Base-by-base conservation (phyloP, 2,797 vertebrate species). In the Gadopsis bispinosus region DNA sequence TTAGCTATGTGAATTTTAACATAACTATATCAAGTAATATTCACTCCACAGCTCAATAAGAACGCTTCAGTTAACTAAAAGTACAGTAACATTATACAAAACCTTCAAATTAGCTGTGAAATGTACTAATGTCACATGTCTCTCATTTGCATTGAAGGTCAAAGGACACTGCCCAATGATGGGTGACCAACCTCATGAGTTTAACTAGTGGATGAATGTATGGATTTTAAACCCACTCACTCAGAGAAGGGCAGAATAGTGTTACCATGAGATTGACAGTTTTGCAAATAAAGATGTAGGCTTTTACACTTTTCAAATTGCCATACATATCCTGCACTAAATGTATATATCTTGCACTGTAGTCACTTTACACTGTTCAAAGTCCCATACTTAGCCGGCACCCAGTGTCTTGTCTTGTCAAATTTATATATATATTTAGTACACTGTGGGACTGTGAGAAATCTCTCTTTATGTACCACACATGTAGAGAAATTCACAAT, bases 111-210 rank as follows among this genome's bases (percentile, higher is more conserved):
- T 7, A 16, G 3, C 33, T 22, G 5, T 17, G 8, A n/a, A 10
- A 4, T 41, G 9, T n/a, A 20, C 19, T 4, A 7, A 7, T 3
- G 1, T 2, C 1, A 31, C 4, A 3, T 20, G 3, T 19, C 19
- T 56, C 29, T 29, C 4, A 4, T 14, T 10, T 9, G 0, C 5
- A 39, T 37, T 8, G 20, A 29, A 53, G 17, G 48, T 43, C 37
- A 54, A 45, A 35, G 39, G 53, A 10, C n/a, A n/a, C 11, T 65
- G 3, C 14, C 26, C 29, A 33, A 1, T n/a, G 22, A 50, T 5
- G 5, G 31, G 33, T n/a, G 3, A 61, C 7, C 1, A 39, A 9
- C 39, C 31, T 64, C 43, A 4, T 58, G 53, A 16, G 7, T 73
- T 53, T 47, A 35, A 64, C 26, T 22, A 11, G 13, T 26, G 14